Evolutionary conservation across 2,113 vertebrate species (phyloP).

Genomic region (pig (Sus scrofa)): T2T-Sscrofa CM000820.6:73160501-73161000

Average conservation of each 20-base stretch:
- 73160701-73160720: background rate
- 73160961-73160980: background rate
- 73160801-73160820: background rate
- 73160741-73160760: background rate
- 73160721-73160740: background rate
- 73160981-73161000: background rate
- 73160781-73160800: background rate
- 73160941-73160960: background rate
- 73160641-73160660: background rate
- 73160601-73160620: background rate
- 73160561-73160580: background rate
- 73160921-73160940: background rate
- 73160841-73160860: background rate
- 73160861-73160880: background rate
- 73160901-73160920: background rate
- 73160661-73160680: background rate
- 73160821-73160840: background rate
- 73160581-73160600: background rate
- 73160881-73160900: background rate
- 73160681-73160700: background rate
- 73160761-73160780: background rate
- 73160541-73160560: fast-evolving
- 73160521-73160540: background rate
- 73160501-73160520: background rate
- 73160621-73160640: background rate